Percentiles rank a stretch among this genome's conserved stretches.
Conservation (phyloP, 1,140 invertebrate genomes). For the Laupala kohalensis region DNA sequence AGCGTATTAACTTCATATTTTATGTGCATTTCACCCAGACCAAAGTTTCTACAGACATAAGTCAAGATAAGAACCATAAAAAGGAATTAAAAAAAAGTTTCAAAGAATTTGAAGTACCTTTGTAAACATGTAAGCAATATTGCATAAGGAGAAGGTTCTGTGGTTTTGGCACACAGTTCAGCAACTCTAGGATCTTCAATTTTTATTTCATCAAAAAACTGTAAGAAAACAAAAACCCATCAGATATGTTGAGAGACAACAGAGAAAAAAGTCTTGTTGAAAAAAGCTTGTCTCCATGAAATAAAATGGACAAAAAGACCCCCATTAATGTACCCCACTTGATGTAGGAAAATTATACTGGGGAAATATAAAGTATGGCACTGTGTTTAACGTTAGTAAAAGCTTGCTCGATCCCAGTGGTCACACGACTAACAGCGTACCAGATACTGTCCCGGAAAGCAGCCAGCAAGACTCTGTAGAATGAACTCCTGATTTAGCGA, state of each 20-base stretch:
- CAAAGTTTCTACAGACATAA: conserved; percentile 55
- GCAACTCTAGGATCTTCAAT: conserved; percentile 87
- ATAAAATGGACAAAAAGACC: too few species aligned
- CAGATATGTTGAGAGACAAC: background rate
- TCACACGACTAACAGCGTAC: too few species aligned
- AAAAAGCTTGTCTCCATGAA: too few species aligned
- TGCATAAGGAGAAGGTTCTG: conserved; percentile 87
- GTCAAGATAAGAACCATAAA: background rate
- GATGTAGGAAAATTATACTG: too few species aligned
- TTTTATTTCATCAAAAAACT: conserved; percentile 87
- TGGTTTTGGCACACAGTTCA: conserved; percentile 87
- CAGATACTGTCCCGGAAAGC: too few species aligned
- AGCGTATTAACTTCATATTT: conserved; percentile 76
- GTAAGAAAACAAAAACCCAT: conserved; percentile 20
- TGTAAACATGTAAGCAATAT: conserved; percentile 85
- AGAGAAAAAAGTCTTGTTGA: background rate
- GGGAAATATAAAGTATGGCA: too few species aligned
- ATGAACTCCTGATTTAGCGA: too few species aligned
- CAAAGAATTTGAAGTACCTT: conserved; percentile 31
- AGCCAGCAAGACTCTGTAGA: too few species aligned
- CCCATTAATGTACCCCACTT: too few species aligned
- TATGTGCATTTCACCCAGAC: conserved; percentile 76
- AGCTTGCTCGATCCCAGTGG: too few species aligned
- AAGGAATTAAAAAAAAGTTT: background rate
- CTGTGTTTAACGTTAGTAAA: too few species aligned